Evolutionary conservation across 2,888 invertebrate genomes (phyloP).

Genomic region (Cactoblastis cactorum): DNA sequence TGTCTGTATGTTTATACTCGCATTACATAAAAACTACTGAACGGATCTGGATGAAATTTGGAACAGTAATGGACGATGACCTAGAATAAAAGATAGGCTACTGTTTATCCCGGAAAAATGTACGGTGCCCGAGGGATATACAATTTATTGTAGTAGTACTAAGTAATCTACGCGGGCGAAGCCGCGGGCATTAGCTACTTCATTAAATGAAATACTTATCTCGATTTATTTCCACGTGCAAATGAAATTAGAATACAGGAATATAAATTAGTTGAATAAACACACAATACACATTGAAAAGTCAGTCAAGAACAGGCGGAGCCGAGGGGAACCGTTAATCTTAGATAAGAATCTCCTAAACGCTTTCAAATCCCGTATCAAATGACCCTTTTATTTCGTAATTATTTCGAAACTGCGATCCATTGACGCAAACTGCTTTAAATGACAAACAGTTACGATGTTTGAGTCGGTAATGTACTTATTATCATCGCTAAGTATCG

Average conservation of each 20-base stretch:
- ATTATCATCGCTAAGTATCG: constrained; percentile 11
- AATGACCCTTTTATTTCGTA: constrained; percentile 14
- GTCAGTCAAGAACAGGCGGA: constrained; percentile 5
- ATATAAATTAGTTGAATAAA: constrained; percentile 11
- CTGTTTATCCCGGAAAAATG: too few relatives aligned
- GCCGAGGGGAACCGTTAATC: constrained; percentile 12
- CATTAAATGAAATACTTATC: too few relatives aligned
- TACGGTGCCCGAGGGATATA: too few relatives aligned
- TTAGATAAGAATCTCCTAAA: constrained; percentile 13
- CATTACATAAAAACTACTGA: too few relatives aligned
- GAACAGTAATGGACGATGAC: too few relatives aligned
- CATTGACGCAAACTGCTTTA: constrained; percentile 13
- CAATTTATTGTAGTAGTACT: too few relatives aligned
- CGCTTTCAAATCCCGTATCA: constrained; percentile 7
- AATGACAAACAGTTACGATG: constrained; percentile 15
- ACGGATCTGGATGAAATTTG: too few relatives aligned
- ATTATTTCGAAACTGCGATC: constrained; percentile 10
- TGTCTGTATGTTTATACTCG: too few relatives aligned
- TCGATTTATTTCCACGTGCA: neutral
- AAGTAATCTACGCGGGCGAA: too few relatives aligned
- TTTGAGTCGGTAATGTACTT: constrained; percentile 12
- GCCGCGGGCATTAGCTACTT: too few relatives aligned
- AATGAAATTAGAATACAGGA: constrained; percentile 1
- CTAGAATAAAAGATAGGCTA: too few relatives aligned
- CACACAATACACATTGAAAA: constrained; percentile 13